Base-by-base conservation (phyloP, 2,888 invertebrate genomes). In the Lasioglossum vierecki region DNA sequence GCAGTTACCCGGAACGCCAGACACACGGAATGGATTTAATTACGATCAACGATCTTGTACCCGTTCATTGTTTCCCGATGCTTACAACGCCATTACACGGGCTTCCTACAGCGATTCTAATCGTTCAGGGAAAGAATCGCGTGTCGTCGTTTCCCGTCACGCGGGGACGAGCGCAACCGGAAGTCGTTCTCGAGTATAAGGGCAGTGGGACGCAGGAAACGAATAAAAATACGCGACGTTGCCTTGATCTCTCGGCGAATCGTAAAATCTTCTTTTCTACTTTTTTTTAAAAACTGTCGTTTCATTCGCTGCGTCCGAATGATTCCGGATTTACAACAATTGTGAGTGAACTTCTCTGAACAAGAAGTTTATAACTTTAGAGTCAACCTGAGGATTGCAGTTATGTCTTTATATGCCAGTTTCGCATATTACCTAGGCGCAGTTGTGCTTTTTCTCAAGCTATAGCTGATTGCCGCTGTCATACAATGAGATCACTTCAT, bases 141-240 rank as follows among this genome's bases (percentile, higher is more conserved):
- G 91, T 92, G 91, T 92, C 91, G 86, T 80, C 70, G 87, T 86
- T 90, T 91, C 89, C 87, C 88, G 92, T 92, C 91, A 92, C 92
- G 92, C 92, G 87, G 89, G 76, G 72, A 84, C 80, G 75, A 81
- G 71, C 79, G 53, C 70, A 74, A 71, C 57, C 83, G 84, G 86
- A 88, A 84, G 84, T 82, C 77, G 57, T 77, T 76, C 83, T 44
- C 76, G 87, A 70, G 84, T 87, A 91, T 90, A 91, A 90, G 92
- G 92, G 88, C 92, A 92, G 80, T 92, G 85, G 92, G 89, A 88
- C 91, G 87, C 87, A 81, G 91, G 77, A 85, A 90, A 71, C 57
- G 81, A 75, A 76, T 76, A 71, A 80, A 89, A 76, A 87, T 80
- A 79, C 26, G 73, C 76, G 76, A 76, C 76, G 60, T 35, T 35